Percentiles rank a stretch among this genome's conserved stretches.
Conservation (phyloP, 2,113 vertebrate species). For the Uria aalge region DNA sequence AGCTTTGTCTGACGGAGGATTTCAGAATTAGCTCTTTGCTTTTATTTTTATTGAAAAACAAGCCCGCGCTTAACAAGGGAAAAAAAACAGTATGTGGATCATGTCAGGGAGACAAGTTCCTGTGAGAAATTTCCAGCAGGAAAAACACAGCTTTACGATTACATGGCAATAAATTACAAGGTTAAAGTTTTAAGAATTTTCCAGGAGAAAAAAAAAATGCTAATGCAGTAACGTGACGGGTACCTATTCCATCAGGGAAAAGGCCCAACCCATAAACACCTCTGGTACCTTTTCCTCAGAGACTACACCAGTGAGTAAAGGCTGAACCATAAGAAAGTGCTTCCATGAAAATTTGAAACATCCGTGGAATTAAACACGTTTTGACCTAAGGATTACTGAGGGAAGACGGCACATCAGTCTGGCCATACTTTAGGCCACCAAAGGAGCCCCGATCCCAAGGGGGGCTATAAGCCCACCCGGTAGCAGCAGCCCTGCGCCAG, state of each 20-base stretch:
- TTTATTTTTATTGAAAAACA: constrained; percentile 56
- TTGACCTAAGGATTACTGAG: not conserved
- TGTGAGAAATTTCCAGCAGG: constrained; percentile 47
- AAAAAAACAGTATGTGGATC: constrained; percentile 47
- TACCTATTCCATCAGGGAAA: not conserved
- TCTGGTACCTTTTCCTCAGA: not conserved
- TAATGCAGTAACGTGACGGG: not conserved
- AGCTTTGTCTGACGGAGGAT: constrained; percentile 19
- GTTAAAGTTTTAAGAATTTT: not conserved
- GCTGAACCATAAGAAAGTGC: not conserved
- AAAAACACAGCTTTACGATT: not conserved
- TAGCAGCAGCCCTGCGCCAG: not conserved
- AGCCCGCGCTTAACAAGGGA: constrained; percentile 7
- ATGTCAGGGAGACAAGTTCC: constrained; percentile 12
- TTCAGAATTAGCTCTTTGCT: constrained; percentile 52
- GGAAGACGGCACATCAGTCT: not conserved
- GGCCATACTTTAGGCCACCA: not conserved
- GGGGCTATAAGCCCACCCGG: not conserved
- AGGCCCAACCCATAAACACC: not conserved
- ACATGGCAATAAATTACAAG: not conserved
- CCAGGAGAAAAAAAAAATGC: not conserved
- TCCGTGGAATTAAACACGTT: not conserved
- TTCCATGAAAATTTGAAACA: not conserved
- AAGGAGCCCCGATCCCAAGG: not conserved
- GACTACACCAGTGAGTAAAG: not conserved